Evolutionary conservation across 1,140 invertebrate species (phyloP).

Genomic region (Nylanderia fulva): DNA sequence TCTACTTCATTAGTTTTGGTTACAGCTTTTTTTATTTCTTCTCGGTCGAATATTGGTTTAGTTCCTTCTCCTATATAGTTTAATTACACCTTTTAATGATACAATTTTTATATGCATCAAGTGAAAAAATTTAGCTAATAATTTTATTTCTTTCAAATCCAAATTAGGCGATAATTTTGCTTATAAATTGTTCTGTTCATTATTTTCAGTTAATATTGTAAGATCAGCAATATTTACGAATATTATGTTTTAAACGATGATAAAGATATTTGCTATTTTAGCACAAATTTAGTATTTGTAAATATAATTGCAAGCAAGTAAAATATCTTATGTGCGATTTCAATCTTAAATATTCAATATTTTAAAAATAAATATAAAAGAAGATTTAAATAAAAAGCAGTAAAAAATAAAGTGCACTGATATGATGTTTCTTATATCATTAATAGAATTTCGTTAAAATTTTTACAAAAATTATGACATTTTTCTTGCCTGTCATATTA

Average conservation of each 20-base stretch:
- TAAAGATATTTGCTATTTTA: background rate
- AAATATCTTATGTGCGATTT: background rate
- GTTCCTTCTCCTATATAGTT: conserved; percentile 72
- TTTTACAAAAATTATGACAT: background rate
- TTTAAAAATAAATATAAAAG: background rate
- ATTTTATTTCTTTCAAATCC: background rate
- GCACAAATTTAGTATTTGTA: background rate
- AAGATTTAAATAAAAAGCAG: background rate
- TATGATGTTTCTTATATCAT: background rate
- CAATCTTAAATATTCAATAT: background rate
- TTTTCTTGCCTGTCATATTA: background rate
- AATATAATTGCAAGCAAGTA: background rate
- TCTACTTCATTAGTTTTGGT: conserved; percentile 54
- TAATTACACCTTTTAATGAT: conserved; percentile 31
- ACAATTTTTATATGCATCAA: background rate
- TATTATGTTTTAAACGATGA: background rate
- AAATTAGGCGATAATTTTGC: background rate
- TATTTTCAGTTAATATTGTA: background rate
- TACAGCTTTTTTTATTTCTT: conserved; percentile 68
- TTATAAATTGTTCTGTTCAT: background rate
- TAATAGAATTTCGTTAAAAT: background rate
- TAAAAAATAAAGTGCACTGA: background rate
- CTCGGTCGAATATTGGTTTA: conserved; percentile 78
- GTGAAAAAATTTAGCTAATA: background rate
- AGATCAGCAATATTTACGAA: background rate